Evolutionary conservation across 2,113 vertebrate species (phyloP), one percentile per base, ranked within the genome.

Genomic region (Nerophis lumbriciformis): DNA sequence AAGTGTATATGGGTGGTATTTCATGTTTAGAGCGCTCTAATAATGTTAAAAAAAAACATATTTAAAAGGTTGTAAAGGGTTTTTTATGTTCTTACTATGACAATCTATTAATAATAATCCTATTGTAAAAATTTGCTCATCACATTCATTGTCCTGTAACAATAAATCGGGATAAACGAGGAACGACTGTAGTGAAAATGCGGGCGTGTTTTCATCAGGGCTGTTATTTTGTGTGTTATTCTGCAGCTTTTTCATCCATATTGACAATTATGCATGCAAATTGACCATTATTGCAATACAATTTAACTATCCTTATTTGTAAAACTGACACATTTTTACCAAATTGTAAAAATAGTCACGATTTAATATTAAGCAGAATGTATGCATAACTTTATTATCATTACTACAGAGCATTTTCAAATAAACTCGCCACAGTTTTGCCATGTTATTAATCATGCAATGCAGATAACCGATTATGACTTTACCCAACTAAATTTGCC

Each of bases 401-500:
- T 28, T 28, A 28, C 28, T 28, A 28, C 3, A 28, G 12, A 2
- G 42, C 5, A 51, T 54, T 55, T 39, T 15, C 15, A n/a, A 45
- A 56, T 58, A 37, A 12, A 8, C 5, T 44, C 39, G 12, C 36
- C 12, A 47, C 16, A 64, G 52, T 51, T 59, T 21, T 39, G 13
- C 9, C 44, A 2, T 28, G 14, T 48, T 51, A 63, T 73, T 62
- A 44, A 72, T 68, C 59, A 66, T 49, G 38, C 48, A 61, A 59
- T 42, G 63, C 36, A 63, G 28, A 63, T 61, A 68, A 73, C 63
- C 51, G 16, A 64, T 63, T 36, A 59, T 69, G 51, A 67, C 38
- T 61, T 73, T 53, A 63, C 68, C 8, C 13, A 67, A 55, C 68
- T 47, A 76, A 61, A 83, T 65, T 71, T 82, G 74, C 72, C 65